Evolutionary conservation across 2,888 invertebrate genomes (phyloP).

Genomic region (Chymomyza fuscimana): DNA sequence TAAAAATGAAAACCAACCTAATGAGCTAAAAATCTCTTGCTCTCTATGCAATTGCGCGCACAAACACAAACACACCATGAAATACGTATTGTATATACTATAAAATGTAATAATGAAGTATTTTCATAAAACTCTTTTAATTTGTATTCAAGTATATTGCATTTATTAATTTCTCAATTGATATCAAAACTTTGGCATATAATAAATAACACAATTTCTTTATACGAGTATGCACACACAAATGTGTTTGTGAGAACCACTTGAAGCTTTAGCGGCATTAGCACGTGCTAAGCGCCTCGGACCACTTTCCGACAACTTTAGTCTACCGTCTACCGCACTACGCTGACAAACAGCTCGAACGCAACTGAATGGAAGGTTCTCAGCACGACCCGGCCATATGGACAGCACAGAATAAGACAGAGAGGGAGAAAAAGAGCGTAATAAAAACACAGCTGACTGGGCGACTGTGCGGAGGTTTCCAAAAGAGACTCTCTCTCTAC

Average conservation of each 20-base stretch:
- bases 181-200: background rate
- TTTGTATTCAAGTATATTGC: background rate
- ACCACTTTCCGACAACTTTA: background rate
- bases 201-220: background rate
- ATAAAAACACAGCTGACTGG: background rate
- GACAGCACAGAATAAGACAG: background rate
- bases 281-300: conserved; percentile 10
- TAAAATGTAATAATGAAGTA: too few relatives aligned
- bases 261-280: conserved; percentile 44
- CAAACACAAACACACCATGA: background rate
- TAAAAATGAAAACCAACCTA: background rate
- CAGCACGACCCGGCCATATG: background rate
- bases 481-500: background rate
- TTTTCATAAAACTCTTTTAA: background rate
- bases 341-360: conserved; percentile 29
- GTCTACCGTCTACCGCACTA: conserved; percentile 20
- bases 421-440: conserved; percentile 16
- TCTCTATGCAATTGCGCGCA: background rate
- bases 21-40: background rate
- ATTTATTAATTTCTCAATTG: background rate
- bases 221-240: background rate
- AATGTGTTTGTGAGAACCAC: conserved; percentile 34
- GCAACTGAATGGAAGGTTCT: conserved; percentile 34
- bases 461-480: background rate
- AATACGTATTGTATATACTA: background rate